A percentile compares a stretch with the other conserved stretches of the same genome.
Evolutionary conservation across 2,113 vertebrate genomes (phyloP).

Genomic region (Passer montanus): DNA sequence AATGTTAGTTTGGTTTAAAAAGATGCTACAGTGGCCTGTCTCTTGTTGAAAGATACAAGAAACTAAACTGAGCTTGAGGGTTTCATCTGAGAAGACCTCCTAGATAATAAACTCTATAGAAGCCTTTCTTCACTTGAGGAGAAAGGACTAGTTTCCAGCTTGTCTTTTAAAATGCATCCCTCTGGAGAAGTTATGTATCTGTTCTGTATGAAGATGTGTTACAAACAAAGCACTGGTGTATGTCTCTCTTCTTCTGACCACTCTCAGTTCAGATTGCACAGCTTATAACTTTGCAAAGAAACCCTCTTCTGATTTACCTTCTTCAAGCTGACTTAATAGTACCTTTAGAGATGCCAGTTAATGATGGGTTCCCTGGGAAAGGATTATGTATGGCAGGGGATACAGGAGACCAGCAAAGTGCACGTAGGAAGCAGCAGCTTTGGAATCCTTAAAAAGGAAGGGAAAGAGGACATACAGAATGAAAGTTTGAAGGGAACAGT

Average conservation of each 20-base stretch:
- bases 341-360: not conserved
- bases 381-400: accelerated
- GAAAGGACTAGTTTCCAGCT: not conserved
- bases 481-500: not conserved
- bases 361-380: not conserved
- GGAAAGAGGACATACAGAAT: not conserved
- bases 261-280: not conserved
- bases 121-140: not conserved
- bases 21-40: not conserved
- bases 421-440: not conserved
- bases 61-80: not conserved
- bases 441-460: not conserved
- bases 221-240: no score
- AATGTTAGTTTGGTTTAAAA: not conserved
- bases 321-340: not conserved
- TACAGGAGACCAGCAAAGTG: not conserved
- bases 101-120: not conserved
- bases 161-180: not conserved
- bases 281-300: not conserved
- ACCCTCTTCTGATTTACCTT: not conserved
- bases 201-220: not conserved
- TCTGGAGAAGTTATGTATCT: not conserved
- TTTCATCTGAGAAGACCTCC: not conserved
- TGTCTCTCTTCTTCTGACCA: not conserved
- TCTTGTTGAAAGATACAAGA: not conserved